These are phyloP conservation scores for Lota lota DNA, from an alignment of 2,113 vertebrate species.

Conservation along the genomic window DNA sequence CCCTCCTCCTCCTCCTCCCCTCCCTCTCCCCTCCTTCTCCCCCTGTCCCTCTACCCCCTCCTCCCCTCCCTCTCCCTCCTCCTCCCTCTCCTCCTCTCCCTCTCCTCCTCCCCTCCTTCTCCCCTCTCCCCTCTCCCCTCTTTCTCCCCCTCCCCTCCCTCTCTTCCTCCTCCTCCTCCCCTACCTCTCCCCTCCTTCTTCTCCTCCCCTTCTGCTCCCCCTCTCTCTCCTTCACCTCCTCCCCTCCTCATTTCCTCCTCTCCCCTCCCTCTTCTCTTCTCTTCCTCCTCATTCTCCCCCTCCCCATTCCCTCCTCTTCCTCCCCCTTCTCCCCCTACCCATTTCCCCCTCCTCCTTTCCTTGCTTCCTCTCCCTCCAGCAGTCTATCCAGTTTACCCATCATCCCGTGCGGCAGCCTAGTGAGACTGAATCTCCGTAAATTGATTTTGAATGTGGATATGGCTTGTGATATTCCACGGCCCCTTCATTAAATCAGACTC, in stretches of 20 bases:
- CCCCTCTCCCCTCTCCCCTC: not conserved
- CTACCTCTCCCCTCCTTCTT: no score
- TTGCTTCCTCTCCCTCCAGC: not conserved
- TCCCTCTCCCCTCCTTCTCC: no score
- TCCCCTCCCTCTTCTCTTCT: not conserved
- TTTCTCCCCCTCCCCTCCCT: not conserved
- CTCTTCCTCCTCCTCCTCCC: not conserved
- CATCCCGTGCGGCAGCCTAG: not conserved
- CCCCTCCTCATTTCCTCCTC: not conserved
- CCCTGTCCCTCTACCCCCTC: not conserved
- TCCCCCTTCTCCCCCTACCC: not conserved
- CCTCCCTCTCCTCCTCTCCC: no score
- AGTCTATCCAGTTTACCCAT: not conserved
- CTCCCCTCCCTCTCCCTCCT: not conserved
- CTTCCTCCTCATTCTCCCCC: no score
- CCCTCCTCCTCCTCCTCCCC: no score
- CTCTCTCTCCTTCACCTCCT: not conserved
- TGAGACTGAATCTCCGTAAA: no score
- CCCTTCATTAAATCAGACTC: not conserved
- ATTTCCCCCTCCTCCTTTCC: not conserved
- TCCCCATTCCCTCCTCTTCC: not conserved
- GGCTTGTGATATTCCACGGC: no score
- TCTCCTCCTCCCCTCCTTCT: not conserved
- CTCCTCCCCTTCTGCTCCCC: not conserved
- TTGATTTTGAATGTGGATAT: no score